Evolutionary conservation across 2,113 vertebrate species (phyloP), one percentile per base, ranked within the genome.

Genomic region (Proterorhinus semilunaris): DNA sequence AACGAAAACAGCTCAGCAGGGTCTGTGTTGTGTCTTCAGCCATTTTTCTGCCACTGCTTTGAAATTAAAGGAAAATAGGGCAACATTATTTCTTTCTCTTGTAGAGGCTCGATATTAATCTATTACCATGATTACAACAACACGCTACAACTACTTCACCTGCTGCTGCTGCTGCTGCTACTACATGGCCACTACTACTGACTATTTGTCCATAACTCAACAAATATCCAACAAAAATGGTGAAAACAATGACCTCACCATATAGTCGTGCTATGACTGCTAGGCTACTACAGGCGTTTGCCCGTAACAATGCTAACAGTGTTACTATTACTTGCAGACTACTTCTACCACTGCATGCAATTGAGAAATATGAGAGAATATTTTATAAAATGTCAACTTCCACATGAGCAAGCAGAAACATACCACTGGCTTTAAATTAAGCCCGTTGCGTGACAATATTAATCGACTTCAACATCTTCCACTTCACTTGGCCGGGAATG

Each of bases 11-110:
- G 47, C 47, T 50, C 50, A 72, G 69, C 21, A 71, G 74, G 58
- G 68, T 67, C 73, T 78, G 50, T 8, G 13, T 50, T 75, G 65
- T 69, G 21, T 78, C 65, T 66, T 67, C 73, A 65, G 69, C 72
- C 4, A 16, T 65, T 50, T 68, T 74, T 49, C 42, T 72, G 62
- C 53, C 63, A 67, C 75, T 27, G 2, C 21, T 61, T 27, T 50
- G 44, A 52, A 69, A 66, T 17, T 7, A 57, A 10, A 16, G 12
- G 59, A 71, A 68, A 21, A 44, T 52, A 36, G 27, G 69, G 66
- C 53, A 62, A 21, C 17, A 27, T 55, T 55, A 16, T 59, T 70
- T 68, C 8, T 45, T n/a, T 61, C 21, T 62, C 52, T 65, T 47
- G 6, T 49, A 27, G 48, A 45, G 13, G 43, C 46, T 50, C 44